These are phyloP conservation scores for Paradisaea rubra DNA, from an alignment of 2,113 vertebrate species.

Conservation along the genomic window DNA sequence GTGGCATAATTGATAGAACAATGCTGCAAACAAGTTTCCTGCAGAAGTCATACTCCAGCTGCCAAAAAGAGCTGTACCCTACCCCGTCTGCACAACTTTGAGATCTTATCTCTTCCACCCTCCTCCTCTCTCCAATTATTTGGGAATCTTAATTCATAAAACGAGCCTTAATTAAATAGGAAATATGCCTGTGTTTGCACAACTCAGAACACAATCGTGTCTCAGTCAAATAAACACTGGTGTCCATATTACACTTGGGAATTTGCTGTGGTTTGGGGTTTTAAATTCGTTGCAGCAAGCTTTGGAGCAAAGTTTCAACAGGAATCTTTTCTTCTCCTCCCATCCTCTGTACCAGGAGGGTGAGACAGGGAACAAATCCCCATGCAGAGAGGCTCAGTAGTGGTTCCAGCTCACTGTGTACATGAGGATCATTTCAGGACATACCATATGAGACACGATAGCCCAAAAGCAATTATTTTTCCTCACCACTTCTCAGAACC, in stretches of 20 bases:
- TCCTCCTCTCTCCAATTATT: background rate
- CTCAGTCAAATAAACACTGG: constrained; percentile 52
- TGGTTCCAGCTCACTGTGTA: background rate
- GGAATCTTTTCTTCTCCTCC: background rate
- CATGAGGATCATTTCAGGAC: constrained; percentile 42
- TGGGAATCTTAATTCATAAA: constrained; percentile 1
- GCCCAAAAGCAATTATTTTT: constrained; percentile 36
- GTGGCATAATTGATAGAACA: background rate
- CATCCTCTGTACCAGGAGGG: background rate
- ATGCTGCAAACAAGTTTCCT: background rate
- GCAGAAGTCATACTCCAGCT: background rate
- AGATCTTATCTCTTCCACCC: constrained; percentile 3
- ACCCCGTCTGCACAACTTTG: background rate
- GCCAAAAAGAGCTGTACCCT: background rate
- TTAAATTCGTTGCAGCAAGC: background rate
- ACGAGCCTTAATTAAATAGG: background rate
- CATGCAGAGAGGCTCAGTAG: background rate
- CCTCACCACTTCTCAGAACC: constrained; percentile 21
- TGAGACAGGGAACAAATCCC: background rate
- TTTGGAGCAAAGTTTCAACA: background rate
- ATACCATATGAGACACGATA: background rate
- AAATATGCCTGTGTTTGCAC: constrained; percentile 32
- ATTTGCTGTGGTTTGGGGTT: constrained; percentile 42
- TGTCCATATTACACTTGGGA: background rate
- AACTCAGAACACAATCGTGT: background rate